phyloP scores from a whole-genome alignment of 2,797 vertebrate genomes.

The Natrix natrix region DNA sequence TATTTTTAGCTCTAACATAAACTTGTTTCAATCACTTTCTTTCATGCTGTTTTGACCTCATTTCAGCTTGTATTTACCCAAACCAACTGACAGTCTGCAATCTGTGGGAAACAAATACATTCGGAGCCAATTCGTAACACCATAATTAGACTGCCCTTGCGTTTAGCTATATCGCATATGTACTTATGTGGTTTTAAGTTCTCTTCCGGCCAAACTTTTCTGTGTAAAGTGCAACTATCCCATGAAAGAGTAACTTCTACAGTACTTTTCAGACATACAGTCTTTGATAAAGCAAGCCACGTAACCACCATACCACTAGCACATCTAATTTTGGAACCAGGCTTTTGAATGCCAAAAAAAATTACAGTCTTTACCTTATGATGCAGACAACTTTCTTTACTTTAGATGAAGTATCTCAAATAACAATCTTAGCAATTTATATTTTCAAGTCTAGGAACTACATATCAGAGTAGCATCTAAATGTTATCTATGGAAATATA shows the following conservation, averaged over 20 bases:
- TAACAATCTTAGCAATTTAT: neutral
- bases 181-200: slow-evolving; percentile 38
- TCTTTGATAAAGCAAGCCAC: slow-evolving; percentile 4
- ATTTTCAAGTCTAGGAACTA: slow-evolving; percentile 15
- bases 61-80: slow-evolving; percentile 1
- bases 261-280: neutral
- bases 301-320: neutral
- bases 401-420: slow-evolving; percentile 3
- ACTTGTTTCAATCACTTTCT: slow-evolving; percentile 19
- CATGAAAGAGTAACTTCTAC: neutral
- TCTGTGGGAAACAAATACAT: neutral
- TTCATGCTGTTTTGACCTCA: slow-evolving; percentile 11
- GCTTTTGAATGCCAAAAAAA: neutral
- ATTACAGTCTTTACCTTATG: neutral
- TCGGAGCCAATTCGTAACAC: slow-evolving; percentile 16
- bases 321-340: slow-evolving; percentile 8
- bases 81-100: slow-evolving; percentile 13
- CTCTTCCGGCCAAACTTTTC: neutral
- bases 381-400: accelerated
- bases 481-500: neutral
- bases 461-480: neutral
- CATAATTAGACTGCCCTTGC: slow-evolving; percentile 29
- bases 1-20: slow-evolving; percentile 42
- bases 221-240: slow-evolving; percentile 43
- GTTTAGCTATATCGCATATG: neutral